Base-by-base conservation (phyloP, 2,113 vertebrate genomes). In the Garra rufa region DNA sequence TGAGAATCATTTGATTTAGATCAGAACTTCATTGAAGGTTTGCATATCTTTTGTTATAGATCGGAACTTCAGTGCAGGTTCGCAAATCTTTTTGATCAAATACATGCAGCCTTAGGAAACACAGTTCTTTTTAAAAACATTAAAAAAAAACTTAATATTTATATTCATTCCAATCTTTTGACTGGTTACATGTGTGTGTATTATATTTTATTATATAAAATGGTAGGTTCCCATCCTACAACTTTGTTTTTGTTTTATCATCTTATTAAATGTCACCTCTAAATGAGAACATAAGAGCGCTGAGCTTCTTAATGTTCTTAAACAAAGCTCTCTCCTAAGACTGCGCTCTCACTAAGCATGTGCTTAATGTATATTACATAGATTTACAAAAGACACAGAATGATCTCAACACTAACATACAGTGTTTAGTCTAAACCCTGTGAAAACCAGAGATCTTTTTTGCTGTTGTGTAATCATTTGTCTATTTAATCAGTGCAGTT, bases 391-490 rank as follows among this genome's bases (percentile, higher is more conserved):
- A 44, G 41, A 59, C 26, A 46, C 7, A 28, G 1, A 63, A n/a
- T 13, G 41, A 38, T 55, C 41, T 70, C 15, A 19, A 50, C 48
- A 50, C 48, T 50, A 17, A 70, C 21, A 38, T 41, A 74, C 48
- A 59, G 17, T 41, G 1, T 14, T 81, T 10, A 41, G 9, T 85
- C 7, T 75, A 10, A n/a, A 88, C 86, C 83, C 76, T 76, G 63
- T 65, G 15, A 48, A 83, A 90, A 91, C 91, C 86, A 81, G 50
- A 70, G 59, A 21, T 71, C 1, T 79, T 88, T 90, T 85, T 74
- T 87, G 87, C 77, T 86, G 84, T 63, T 15, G 82, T 71, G 0
- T 75, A 75, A 10, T 11, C 6, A 11, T 41, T 69, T n/a, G 4
- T 34, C 65, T 4, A 19, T 11, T 38, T 41, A 69, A 41, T 69